These are phyloP conservation scores for Carduelis carduelis DNA, from an alignment of 2,797 vertebrate species.

Conservation along the genomic window DNA sequence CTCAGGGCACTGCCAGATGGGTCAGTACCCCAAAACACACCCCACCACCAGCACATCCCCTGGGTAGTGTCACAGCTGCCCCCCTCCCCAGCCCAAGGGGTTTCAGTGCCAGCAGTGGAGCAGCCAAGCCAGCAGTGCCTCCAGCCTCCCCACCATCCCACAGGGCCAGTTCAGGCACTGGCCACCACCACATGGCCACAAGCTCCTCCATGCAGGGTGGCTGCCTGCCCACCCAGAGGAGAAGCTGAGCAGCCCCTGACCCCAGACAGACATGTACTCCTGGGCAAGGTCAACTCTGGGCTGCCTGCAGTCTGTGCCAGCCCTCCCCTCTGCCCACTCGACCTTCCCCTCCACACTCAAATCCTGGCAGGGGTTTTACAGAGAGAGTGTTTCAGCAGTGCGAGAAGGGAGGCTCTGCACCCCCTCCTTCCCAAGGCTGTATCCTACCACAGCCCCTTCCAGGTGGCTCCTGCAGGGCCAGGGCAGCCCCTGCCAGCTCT, in stretches of 20 bases:
- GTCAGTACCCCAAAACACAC: not conserved
- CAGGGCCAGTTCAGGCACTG: rapidly evolving
- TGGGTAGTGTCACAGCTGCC: not conserved
- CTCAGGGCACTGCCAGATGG: rapidly evolving
- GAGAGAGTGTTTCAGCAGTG: not conserved
- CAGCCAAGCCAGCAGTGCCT: not conserved
- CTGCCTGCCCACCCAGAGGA: rapidly evolving
- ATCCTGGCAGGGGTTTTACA: not conserved
- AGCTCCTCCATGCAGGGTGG: not conserved
- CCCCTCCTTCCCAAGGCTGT: not conserved
- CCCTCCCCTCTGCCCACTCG: rapidly evolving
- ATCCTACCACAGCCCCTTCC: not conserved
- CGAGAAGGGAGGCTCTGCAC: rapidly evolving
- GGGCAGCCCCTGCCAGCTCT: not conserved
- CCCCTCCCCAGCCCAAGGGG: not conserved
- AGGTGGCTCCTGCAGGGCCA: not conserved
- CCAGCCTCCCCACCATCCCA: not conserved
- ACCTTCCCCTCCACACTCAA: not conserved
- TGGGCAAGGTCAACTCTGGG: not conserved
- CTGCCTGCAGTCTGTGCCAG: not conserved
- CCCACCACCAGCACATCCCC: not conserved
- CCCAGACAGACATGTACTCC: rapidly evolving
- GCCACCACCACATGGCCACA: rapidly evolving
- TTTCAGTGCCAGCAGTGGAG: not conserved
- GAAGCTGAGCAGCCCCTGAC: not conserved